These are phyloP conservation scores for Aphelinus atriplicis DNA, from an alignment of 1,140 invertebrate species.

Conservation along the genomic window DNA sequence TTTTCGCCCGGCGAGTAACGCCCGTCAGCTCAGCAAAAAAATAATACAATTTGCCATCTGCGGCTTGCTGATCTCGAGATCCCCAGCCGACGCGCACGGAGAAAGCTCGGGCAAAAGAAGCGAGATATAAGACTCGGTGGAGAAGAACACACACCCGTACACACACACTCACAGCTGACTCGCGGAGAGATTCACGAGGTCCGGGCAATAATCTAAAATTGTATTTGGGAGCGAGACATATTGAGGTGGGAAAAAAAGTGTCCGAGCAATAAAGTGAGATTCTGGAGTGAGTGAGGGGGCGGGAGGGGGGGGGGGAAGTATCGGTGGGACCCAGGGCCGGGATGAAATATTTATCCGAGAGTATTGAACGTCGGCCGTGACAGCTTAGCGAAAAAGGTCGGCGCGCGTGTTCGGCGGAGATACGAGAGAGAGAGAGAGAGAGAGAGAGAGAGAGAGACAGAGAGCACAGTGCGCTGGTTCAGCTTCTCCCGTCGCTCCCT, in stretches of 20 bases:
- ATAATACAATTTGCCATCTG: no score
- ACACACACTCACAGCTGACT: not conserved
- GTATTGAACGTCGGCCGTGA: slow-evolving; percentile 36
- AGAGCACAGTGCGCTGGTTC: slow-evolving; percentile 50
- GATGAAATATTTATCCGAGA: slow-evolving; percentile 31
- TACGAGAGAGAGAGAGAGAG: slow-evolving; percentile 48
- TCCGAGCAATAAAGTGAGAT: slow-evolving; percentile 31
- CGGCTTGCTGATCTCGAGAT: no score
- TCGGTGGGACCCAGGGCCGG: no score
- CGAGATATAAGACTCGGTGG: slow-evolving; percentile 20
- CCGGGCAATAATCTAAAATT: slow-evolving; percentile 27
- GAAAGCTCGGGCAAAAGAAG: slow-evolving; percentile 33
- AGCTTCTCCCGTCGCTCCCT: slow-evolving; percentile 54
- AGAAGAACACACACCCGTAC: slow-evolving; percentile 37
- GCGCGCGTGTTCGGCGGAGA: slow-evolving; percentile 26
- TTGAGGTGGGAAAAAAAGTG: slow-evolving; percentile 17
- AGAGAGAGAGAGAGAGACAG: slow-evolving; percentile 38
- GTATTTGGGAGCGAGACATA: slow-evolving; percentile 29
- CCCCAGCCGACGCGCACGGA: not conserved
- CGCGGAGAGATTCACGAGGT: slow-evolving; percentile 10
- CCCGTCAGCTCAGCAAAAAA: no score
- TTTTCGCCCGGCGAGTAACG: no score
- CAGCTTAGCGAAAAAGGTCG: slow-evolving; percentile 39
- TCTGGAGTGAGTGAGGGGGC: not conserved
- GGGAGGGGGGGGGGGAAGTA: not conserved